Base-by-base conservation (phyloP, 2,888 invertebrate species). In the Metallyticus violacea region DNA sequence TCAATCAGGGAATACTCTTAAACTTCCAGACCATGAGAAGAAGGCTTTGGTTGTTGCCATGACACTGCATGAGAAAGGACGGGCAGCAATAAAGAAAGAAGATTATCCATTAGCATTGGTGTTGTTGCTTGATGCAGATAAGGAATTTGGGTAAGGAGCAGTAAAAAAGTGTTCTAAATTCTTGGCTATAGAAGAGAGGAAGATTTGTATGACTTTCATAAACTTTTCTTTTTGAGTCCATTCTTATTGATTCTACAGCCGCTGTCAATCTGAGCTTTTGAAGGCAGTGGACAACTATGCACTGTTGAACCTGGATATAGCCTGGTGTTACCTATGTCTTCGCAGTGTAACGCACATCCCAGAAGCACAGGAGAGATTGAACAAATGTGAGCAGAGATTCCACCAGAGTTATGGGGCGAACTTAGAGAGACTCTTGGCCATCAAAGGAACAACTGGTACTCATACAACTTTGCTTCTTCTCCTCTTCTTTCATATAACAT, bases 311-410 rank as follows among this genome's bases (percentile, higher is more conserved):
- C 92, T 97, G 90, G 97, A 97, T 91, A 95, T 97, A 88, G 95
- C 96, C n/a, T 97, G 97, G 97, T 97, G 97, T 91, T 97, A 97
- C 92, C 93, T 97, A 85, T 95, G 95, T 90, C 93, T 97, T 28
- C 94, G 95, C 91, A 95, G 94, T 90, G 93, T 97, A 77, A 93
- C 94, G 0, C 95, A 96, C 89, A 91, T 96, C 82, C 95, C 95
- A 6, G 97, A 97, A 91, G 97, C 96, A 0, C 95, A 95, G 77
- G 92, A 93, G 6, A 92, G 97, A 15, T 92, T 97, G 79, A 91
- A 92, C 22, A 92, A 93, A 26, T 97, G 97, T 87, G 96, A 97
- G 90, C 91, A 93, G 27, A 94, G 94, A 87, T 95, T 96, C 89
- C 92, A 93, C 2, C 93, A 93, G 88, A 95, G 94, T 88, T 96